Evolutionary conservation across 2,888 invertebrate genomes (phyloP).

Genomic region (Protophormia terraenovae): DNA sequence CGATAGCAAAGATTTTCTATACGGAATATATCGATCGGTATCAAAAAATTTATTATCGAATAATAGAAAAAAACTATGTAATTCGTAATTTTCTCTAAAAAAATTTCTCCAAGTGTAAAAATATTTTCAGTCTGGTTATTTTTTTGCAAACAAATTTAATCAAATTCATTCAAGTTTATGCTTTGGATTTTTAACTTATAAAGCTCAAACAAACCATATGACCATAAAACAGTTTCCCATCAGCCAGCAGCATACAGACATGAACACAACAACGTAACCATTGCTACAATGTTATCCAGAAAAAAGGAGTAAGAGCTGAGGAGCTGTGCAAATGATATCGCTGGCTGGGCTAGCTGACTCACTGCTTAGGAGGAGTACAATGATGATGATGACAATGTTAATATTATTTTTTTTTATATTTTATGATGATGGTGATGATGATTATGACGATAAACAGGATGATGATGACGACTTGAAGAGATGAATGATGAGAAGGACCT

Average conservation of each 20-base stretch:
- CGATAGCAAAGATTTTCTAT: no score
- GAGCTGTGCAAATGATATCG: background rate
- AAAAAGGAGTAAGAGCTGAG: background rate
- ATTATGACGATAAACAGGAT: background rate
- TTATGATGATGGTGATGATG: constrained; percentile 21
- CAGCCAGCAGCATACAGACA: background rate
- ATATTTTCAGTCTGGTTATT: background rate
- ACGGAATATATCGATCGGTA: no score
- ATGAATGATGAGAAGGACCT: constrained; percentile 15
- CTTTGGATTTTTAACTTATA: constrained; percentile 13
- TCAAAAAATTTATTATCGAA: no score
- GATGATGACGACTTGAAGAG: background rate
- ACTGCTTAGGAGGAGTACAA: background rate
- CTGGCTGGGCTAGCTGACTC: background rate
- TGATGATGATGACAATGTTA: background rate
- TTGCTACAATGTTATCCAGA: background rate
- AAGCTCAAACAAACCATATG: constrained; percentile 7
- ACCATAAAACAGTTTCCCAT: constrained; percentile 11
- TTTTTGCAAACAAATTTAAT: constrained; percentile 25
- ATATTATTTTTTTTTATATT: constrained; percentile 37
- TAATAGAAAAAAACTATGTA: background rate
- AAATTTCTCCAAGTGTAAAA: background rate
- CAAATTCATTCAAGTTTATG: constrained; percentile 22
- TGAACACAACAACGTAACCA: background rate
- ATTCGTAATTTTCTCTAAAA: no score